Evolutionary conservation across 2,888 invertebrate species (phyloP).

Genomic region (Bellardia pandia): DNA sequence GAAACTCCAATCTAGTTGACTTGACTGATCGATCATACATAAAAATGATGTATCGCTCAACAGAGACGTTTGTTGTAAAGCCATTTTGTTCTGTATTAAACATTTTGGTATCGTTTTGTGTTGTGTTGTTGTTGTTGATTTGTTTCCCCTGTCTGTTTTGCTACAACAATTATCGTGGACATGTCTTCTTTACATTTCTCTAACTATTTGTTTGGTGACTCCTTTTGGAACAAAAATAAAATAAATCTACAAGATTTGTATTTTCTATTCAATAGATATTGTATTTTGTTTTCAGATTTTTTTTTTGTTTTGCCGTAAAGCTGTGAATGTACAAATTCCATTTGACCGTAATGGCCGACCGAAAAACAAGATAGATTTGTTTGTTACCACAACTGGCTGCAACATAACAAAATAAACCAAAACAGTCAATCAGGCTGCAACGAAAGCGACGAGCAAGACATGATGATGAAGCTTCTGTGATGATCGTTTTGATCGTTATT

Average conservation of each 20-base stretch:
- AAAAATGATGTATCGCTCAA: conserved; percentile 64
- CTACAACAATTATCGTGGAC: conserved; percentile 61
- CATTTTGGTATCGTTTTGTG: not conserved
- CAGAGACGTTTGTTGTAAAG: conserved; percentile 58
- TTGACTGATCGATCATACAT: conserved; percentile 60
- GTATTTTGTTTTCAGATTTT: not conserved
- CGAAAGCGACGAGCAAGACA: not conserved
- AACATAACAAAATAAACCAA: not conserved
- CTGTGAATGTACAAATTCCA: conserved; percentile 76
- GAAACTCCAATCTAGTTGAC: not conserved
- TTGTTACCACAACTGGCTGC: conserved; percentile 51
- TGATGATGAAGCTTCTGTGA: conserved; percentile 49
- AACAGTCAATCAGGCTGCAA: not conserved
- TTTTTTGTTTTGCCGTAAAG: conserved; percentile 53
- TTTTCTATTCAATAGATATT: conserved; percentile 46
- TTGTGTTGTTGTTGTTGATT: conserved; percentile 1
- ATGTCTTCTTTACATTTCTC: conserved; percentile 56
- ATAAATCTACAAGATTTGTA: conserved; percentile 39
- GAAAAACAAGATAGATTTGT: conserved; percentile 55
- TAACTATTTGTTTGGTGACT: conserved; percentile 27
- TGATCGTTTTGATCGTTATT: conserved; percentile 59
- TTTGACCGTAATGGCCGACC: conserved; percentile 74
- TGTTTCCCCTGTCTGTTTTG: conserved; percentile 17
- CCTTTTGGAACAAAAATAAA: conserved; percentile 40
- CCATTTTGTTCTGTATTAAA: conserved; percentile 24